Evolutionary conservation across 2,888 invertebrate genomes (phyloP).

Genomic region (Tetragonisca angustula): DNA sequence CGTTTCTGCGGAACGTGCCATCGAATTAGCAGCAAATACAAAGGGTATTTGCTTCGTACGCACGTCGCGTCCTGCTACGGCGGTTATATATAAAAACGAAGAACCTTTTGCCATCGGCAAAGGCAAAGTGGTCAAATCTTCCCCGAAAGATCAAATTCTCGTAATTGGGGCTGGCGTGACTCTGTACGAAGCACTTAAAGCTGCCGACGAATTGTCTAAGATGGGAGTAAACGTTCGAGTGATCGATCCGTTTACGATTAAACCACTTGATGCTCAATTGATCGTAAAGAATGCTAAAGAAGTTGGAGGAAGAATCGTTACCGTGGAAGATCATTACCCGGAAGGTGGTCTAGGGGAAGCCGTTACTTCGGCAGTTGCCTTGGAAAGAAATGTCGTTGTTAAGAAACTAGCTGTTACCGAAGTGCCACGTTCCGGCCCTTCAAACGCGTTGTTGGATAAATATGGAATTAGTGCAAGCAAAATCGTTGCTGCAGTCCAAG

Average conservation of each 20-base stretch:
- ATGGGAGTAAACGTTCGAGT: conserved; percentile 91
- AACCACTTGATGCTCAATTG: conserved; percentile 94
- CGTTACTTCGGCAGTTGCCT: conserved; percentile 92
- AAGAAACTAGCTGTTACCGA: conserved; percentile 92
- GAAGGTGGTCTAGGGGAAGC: conserved; percentile 99
- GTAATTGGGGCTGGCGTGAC: conserved; percentile 98
- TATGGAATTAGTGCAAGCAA: conserved; percentile 95
- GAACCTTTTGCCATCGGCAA: conserved; percentile 92
- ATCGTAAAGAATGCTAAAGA: conserved; percentile 91
- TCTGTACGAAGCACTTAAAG: conserved; percentile 94
- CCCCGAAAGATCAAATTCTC: conserved; percentile 91
- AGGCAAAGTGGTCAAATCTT: conserved; percentile 91
- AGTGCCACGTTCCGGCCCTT: conserved; percentile 97
- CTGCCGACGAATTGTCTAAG: conserved; percentile 90
- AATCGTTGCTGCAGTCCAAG: conserved; percentile 89
- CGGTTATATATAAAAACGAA: conserved; percentile 93
- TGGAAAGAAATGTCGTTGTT: conserved; percentile 89
- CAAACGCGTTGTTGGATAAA: conserved; percentile 92
- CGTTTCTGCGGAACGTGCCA: conserved; percentile 96
- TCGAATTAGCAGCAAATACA: conserved; percentile 98
- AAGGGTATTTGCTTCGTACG: conserved; percentile 98
- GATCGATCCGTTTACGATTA: conserved; percentile 97
- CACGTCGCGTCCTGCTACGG: conserved; percentile 96
- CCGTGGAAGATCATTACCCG: conserved; percentile 98
- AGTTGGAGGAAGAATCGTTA: conserved; percentile 92